These are phyloP conservation scores for Mantis religiosa DNA, from an alignment of 2,888 invertebrate species.

Conservation along the genomic window DNA sequence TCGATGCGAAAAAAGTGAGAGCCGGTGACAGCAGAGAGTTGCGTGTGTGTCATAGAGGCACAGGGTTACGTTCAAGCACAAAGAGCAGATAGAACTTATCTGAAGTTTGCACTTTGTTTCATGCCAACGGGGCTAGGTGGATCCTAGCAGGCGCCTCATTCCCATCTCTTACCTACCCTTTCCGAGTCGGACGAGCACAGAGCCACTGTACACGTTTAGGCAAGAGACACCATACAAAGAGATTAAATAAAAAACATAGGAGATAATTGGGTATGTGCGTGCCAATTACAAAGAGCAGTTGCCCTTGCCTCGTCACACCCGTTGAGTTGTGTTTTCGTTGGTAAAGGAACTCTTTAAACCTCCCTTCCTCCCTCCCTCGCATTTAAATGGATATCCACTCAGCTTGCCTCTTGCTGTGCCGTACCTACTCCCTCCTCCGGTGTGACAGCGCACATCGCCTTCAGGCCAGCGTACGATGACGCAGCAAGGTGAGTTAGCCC, in stretches of 20 bases:
- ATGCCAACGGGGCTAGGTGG: constrained; percentile 2
- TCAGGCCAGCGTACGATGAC: constrained; percentile 9
- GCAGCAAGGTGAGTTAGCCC: neutral
- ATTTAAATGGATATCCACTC: constrained; percentile 20
- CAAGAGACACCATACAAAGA: constrained; percentile 22
- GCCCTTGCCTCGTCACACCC: constrained; percentile 13
- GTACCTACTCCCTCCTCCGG: neutral
- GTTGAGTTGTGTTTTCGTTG: constrained; percentile 23
- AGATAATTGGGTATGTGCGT: constrained; percentile 23
- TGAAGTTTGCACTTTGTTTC: constrained; percentile 16
- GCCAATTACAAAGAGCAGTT: constrained; percentile 21
- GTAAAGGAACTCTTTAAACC: constrained; percentile 25
- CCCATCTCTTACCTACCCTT: neutral
- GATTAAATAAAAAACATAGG: constrained; percentile 25
- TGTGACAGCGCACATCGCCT: constrained; percentile 1
- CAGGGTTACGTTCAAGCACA: neutral
- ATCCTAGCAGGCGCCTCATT: neutral
- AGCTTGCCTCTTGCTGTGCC: neutral
- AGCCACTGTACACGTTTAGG: neutral
- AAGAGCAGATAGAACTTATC: constrained; percentile 17
- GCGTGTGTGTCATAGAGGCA: neutral
- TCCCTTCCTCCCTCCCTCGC: constrained; percentile 13
- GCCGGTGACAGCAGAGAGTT: constrained; percentile 3
- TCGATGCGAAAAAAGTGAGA: neutral
- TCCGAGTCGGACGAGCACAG: neutral